Percentiles rank a stretch among this genome's conserved stretches.
Conservation (phyloP, 2,113 vertebrate species). For the Fregetta grallaria region DNA sequence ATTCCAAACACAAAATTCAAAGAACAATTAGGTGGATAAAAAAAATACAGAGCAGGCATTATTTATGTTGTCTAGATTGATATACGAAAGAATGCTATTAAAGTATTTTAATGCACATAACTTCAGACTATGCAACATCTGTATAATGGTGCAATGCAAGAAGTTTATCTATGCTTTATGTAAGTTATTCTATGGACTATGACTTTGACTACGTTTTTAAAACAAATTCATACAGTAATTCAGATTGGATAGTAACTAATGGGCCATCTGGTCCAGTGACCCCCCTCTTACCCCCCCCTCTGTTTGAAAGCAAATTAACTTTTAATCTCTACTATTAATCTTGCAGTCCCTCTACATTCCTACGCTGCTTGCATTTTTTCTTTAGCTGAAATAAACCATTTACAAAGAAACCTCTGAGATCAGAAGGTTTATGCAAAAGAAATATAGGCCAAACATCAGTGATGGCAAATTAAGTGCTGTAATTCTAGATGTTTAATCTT, state of each 20-base stretch:
- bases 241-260: neutral
- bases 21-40: neutral
- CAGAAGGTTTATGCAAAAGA: neutral
- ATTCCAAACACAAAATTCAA: neutral
- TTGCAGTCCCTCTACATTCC: neutral
- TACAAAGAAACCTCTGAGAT: neutral
- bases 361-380: neutral
- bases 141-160: neutral
- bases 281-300: neutral
- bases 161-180: neutral
- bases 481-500: neutral
- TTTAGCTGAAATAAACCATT: conserved; percentile 3
- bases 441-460: neutral
- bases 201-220: neutral
- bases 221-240: neutral
- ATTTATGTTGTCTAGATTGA: neutral
- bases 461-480: neutral
- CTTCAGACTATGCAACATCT: neutral
- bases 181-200: neutral
- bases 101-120: neutral
- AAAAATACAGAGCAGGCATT: neutral
- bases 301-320: neutral
- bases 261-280: neutral
- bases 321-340: neutral
- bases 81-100: neutral